Base-by-base conservation (phyloP, 2,888 invertebrate species). In the Thecophora atra region DNA sequence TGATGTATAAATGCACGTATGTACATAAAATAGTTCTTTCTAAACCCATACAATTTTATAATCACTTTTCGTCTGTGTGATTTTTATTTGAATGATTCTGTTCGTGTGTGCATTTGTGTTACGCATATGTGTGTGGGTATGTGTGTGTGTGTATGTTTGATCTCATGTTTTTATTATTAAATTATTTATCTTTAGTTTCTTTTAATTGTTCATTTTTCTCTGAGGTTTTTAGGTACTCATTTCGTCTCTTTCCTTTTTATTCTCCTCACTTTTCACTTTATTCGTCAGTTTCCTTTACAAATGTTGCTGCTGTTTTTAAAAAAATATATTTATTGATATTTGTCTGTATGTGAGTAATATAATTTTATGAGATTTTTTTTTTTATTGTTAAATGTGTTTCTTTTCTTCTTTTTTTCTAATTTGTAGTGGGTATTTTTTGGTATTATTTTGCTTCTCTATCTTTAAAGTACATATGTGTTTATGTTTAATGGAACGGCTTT, bases 401-500 rank as follows among this genome's bases (percentile, higher is more conserved):
- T n/a, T n/a, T n/a, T 66, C 52, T 28, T 60, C 6, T 21, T 44
- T 60, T 19, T 64, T 58, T 67, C 17, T 42, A n/a, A 37, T 51
- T 19, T 15, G 21, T 51, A 26, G 26, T 51, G 15, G 54, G 52
- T 21, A 44, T 70, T 24, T 47, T 28, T 44, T 19, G 2, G 42
- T 44, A 28, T 58, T 13, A 13, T 67, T 56, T 24, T 71, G 11
- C 51, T 52, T 47, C 37, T 15, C 2, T 70, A n/a, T n/a, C n/a
- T 64, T 64, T 62, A 58, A 47, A 42, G 26, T 54, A 62, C 51
- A 28, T 54, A 21, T 5, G 47, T 30, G 15, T 63, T 28, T 5
- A 60, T 30, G 15, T 63, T 28, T 60, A 62, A 37, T 76, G 76
- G 76, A 76, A 74, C 76, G 76, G 76, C 69, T 72, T 60, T 42